Percentiles rank a stretch among this genome's conserved stretches.
Conservation (phyloP, 2,113 vertebrate species). For the Ptilorrhoa leucosticta region DNA sequence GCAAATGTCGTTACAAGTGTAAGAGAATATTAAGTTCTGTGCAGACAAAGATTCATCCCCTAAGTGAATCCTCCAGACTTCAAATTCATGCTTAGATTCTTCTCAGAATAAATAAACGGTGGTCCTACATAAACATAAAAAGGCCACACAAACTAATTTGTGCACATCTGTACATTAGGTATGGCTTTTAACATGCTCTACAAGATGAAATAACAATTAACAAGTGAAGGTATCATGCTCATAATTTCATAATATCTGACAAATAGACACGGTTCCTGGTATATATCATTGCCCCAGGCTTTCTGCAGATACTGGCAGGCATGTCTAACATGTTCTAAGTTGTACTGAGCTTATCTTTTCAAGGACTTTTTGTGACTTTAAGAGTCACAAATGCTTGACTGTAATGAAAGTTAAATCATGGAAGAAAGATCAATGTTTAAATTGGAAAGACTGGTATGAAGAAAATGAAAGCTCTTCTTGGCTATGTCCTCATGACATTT, state of each 20-base stretch:
- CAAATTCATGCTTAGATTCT: neutral
- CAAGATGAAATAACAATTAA: neutral
- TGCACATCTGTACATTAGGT: neutral
- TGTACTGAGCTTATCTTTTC: neutral
- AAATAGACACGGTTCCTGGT: neutral
- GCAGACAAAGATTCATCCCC: neutral
- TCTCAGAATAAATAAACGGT: neutral
- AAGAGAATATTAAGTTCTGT: neutral
- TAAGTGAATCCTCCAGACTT: neutral
- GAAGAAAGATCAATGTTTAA: neutral
- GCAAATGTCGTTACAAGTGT: neutral
- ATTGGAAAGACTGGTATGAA: neutral
- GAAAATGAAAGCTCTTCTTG: neutral
- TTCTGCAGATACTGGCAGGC: neutral
- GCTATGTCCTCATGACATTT: neutral
- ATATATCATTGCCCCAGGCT: neutral
- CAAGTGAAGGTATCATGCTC: neutral
- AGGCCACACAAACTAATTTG: neutral
- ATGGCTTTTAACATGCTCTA: neutral
- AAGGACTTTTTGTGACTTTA: neutral
- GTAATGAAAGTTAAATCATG: neutral
- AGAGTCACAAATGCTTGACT: neutral
- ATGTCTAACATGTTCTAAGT: neutral
- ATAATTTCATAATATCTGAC: neutral
- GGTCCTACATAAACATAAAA: neutral